Percentiles rank a stretch among this genome's conserved stretches.
Conservation (phyloP, 23 tunicate species). For the Aplidium turbinatum region DNA sequence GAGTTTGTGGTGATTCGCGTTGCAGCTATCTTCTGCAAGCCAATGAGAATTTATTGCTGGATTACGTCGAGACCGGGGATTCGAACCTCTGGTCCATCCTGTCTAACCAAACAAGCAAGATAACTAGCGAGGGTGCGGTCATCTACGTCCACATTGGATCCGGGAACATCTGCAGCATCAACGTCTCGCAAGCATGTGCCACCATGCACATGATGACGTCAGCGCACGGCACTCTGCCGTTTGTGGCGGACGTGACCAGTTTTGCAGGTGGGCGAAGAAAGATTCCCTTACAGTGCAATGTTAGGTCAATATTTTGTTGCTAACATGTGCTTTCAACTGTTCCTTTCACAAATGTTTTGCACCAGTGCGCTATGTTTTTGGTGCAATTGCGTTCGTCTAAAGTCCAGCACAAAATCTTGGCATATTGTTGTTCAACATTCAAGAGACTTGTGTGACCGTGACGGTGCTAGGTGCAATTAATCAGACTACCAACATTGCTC, state of each 20-base stretch:
- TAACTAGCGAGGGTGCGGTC: constrained; percentile 6
- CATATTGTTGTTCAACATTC: too few species aligned
- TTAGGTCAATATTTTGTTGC: too few species aligned
- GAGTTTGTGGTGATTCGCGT: too few species aligned
- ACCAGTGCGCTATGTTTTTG: too few species aligned
- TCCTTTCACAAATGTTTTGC: too few species aligned
- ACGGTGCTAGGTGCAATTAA: too few species aligned
- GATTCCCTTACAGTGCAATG: too few species aligned
- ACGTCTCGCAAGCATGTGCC: constrained; percentile 48
- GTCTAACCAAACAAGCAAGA: constrained; percentile 13
- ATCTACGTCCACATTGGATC: constrained; percentile 1
- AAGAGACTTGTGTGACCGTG: too few species aligned
- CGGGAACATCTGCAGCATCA: constrained; percentile 24
- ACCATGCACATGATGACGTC: constrained; percentile 33
- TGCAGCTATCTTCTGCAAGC: constrained; percentile 9
- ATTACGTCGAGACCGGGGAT: constrained; percentile 35
- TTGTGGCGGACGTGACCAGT: constrained; percentile 42
- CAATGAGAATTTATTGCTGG: constrained; percentile 25
- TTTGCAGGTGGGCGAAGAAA: constrained; percentile 46
- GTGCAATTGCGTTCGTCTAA: too few species aligned
- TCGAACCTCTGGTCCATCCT: constrained; percentile 43
- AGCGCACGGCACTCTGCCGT: neutral
- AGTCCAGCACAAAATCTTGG: too few species aligned
- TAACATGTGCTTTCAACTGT: too few species aligned
- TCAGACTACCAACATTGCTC: too few species aligned